phyloP scores from a whole-genome alignment of 1,140 invertebrate genomes.

The Bombus consobrinus region DNA sequence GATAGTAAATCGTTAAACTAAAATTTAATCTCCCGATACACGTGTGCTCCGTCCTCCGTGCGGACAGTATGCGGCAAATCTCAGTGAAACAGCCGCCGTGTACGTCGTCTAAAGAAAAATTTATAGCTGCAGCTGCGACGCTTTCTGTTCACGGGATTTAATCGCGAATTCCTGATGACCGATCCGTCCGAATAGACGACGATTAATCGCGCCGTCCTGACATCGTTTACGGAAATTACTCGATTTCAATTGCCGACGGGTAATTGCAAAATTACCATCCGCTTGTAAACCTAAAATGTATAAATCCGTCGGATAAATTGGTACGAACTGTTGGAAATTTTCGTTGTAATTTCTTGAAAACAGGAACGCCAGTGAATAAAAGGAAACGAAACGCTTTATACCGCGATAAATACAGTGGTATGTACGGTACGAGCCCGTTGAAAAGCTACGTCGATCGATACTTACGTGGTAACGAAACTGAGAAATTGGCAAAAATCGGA shows the following conservation, averaged over 20 bases:
- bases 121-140: conserved; percentile 23
- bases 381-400: too few relatives aligned
- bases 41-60: neutral
- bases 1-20: conserved; percentile 50
- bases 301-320: neutral
- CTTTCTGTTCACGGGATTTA: neutral
- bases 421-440: too few relatives aligned
- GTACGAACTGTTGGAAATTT: neutral
- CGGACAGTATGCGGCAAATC: conserved; percentile 1
- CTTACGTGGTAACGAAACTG: too few relatives aligned
- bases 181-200: neutral
- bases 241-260: neutral
- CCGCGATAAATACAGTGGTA: too few relatives aligned
- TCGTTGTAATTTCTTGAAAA: too few relatives aligned
- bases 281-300: neutral
- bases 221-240: neutral
- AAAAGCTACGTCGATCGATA: neutral
- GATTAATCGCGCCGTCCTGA: neutral
- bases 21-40: conserved; percentile 53
- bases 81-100: neutral
- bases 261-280: neutral
- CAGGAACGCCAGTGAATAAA: too few relatives aligned
- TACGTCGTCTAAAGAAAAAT: conserved; percentile 16
- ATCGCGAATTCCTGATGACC: conserved; percentile 6
- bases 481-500: too few relatives aligned